Evolutionary conservation across 2,888 invertebrate genomes (phyloP), one percentile per base, ranked within the genome.

Genomic region (Calliphora vomitoria): DNA sequence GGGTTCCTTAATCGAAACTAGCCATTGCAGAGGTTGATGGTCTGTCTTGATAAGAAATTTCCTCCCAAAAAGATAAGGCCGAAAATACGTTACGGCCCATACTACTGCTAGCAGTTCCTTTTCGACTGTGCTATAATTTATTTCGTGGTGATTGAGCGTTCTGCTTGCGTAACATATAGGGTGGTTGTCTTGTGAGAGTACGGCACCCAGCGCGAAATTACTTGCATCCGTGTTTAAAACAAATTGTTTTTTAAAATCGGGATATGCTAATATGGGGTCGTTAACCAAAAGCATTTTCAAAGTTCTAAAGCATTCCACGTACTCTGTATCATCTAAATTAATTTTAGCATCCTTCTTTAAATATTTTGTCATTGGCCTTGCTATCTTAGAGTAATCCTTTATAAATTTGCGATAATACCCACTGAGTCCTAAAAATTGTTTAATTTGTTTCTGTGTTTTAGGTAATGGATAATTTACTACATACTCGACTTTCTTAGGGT

Each of bases 401-500:
- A 47, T 47, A 47, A 47, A 47, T 47, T 47, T 47, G 0, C 44
- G 44, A 47, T 47, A 47, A 53, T 18, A 18, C 60, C 89, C 60
- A 13, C 89, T 44, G 20, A 91, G 76, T 47, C 90, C 89, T 15
- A 90, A 69, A 50, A 92, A 91, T 10, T 71, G 58, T 89, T 91
- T 90, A 5, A 91, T 90, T 86, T 91, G 85, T 85, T 90, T 91
- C 41, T 62, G 75, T 20, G 89, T 91, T 64, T 86, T 89, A 8
- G 90, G 90, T 2, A 92, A 89, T 0, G 86, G 55, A n/a, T 66
- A 74, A n/a, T 84, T 76, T 8, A 60, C 44, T 38, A 87, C 47
- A 15, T 90, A 89, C 44, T 89, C 71, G 2, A 91, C 90, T 87
- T 92, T 92, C 0, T 90, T 87, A 0, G 91, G 91, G 69, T 92